phyloP scores from a whole-genome alignment of 2,888 invertebrate genomes.

The Trissonchulus sp. region DNA sequence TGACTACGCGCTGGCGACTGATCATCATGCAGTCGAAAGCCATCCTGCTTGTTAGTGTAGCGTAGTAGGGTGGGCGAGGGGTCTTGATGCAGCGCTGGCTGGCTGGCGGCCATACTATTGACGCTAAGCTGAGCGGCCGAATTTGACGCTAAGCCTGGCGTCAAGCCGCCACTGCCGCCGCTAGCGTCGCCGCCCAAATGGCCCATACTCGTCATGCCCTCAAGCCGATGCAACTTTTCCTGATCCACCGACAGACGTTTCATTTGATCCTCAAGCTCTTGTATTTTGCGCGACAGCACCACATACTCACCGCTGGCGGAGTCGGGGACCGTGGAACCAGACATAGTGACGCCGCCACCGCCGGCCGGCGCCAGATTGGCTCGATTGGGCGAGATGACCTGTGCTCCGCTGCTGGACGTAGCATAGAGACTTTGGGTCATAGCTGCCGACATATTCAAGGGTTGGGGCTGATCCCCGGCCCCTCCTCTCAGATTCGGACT shows the following conservation, averaged over 20 bases:
- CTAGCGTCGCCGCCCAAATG: neutral
- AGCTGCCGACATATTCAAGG: neutral
- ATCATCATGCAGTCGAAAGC: neutral
- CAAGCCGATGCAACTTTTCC: conserved; percentile 9
- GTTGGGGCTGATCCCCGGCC: neutral
- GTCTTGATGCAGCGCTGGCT: neutral
- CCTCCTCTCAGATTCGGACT: too few species aligned
- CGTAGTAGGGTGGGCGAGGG: neutral
- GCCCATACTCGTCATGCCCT: neutral
- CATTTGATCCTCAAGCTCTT: conserved; percentile 19
- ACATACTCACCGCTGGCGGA: neutral
- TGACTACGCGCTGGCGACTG: neutral
- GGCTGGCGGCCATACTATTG: neutral
- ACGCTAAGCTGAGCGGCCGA: too few species aligned
- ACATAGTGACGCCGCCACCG: neutral
- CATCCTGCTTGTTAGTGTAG: neutral
- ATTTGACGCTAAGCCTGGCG: too few species aligned
- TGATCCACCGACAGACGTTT: conserved; percentile 30
- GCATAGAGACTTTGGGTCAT: too few species aligned
- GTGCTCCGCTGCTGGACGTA: neutral
- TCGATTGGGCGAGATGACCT: neutral
- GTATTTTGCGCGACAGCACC: neutral
- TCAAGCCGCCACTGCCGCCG: neutral
- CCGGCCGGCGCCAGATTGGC: neutral
- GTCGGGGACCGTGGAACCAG: neutral